Conservation (phyloP, 2,888 invertebrate species). For the Euspilapteryx auroguttella region DNA sequence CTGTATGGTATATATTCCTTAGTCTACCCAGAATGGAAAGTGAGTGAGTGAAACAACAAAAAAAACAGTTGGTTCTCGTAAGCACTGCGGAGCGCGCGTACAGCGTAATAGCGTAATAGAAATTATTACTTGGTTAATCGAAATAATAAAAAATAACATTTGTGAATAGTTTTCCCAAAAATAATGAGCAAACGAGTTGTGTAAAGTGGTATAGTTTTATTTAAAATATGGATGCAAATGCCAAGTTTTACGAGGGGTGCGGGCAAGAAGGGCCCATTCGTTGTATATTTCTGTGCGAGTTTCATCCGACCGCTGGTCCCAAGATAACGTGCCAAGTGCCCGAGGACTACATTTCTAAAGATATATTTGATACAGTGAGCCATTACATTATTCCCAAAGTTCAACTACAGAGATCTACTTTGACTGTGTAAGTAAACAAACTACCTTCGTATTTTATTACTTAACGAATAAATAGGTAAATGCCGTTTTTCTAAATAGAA, state of each 20-base stretch:
- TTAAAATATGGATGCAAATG: constrained; percentile 49
- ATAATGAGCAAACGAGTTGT: too few species aligned
- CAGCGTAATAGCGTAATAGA: too few species aligned
- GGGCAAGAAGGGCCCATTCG: constrained; percentile 71
- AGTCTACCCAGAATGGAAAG: too few species aligned
- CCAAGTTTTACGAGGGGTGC: constrained; percentile 58
- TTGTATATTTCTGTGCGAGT: constrained; percentile 79
- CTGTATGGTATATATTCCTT: too few species aligned
- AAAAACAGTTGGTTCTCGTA: too few species aligned
- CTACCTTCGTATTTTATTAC: background rate
- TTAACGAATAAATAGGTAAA: constrained; percentile 1
- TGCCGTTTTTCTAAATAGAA: too few species aligned
- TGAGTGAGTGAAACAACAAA: too few species aligned
- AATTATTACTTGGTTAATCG: too few species aligned
- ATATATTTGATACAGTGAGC: constrained; percentile 79
- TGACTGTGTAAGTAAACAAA: constrained; percentile 70
- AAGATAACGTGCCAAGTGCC: constrained; percentile 82
- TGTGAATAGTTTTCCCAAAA: too few species aligned
- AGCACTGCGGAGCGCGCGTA: too few species aligned
- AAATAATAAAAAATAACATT: too few species aligned
- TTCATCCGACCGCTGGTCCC: constrained; percentile 75
- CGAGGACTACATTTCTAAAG: constrained; percentile 76
- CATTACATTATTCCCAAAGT: constrained; percentile 85
- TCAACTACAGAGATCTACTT: constrained; percentile 74
- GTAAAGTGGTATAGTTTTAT: too few species aligned